Conservation (phyloP, 2,888 invertebrate genomes). For the Yponomeuta malinellus region DNA sequence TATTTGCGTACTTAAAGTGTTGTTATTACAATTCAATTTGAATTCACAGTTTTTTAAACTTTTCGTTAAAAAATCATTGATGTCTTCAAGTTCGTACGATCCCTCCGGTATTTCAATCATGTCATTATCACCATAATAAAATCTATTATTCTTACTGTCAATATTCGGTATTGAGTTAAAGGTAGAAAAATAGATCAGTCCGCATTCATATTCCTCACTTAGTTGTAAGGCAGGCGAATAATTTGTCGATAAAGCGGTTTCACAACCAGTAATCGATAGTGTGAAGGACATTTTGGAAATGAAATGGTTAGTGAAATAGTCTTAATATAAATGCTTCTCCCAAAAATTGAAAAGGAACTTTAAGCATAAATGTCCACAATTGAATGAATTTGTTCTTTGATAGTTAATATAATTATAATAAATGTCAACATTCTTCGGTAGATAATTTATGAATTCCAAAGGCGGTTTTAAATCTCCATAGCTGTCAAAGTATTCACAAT, state of each 20-base stretch:
- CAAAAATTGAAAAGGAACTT: slow-evolving; percentile 11
- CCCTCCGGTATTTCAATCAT: slow-evolving; percentile 30
- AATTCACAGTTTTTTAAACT: neutral
- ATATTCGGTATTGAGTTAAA: slow-evolving; percentile 33
- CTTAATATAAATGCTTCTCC: no score
- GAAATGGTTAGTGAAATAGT: neutral
- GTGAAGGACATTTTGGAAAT: slow-evolving; percentile 20
- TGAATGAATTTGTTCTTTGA: slow-evolving; percentile 11
- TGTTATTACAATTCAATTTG: no score
- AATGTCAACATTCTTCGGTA: slow-evolving; percentile 15
- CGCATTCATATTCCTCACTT: slow-evolving; percentile 23
- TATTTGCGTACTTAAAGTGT: slow-evolving; percentile 8
- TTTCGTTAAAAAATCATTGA: slow-evolving; percentile 17
- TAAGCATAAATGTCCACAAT: slow-evolving; percentile 17
- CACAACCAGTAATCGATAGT: slow-evolving; percentile 25
- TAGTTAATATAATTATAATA: slow-evolving; percentile 27
- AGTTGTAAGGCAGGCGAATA: slow-evolving; percentile 19
- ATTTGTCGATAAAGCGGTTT: slow-evolving; percentile 21
- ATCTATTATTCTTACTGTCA: slow-evolving; percentile 34
- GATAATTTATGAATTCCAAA: slow-evolving; percentile 28
- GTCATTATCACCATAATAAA: slow-evolving; percentile 28
- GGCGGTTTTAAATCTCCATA: slow-evolving; percentile 38
- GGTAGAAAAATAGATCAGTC: slow-evolving; percentile 22
- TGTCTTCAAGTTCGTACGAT: slow-evolving; percentile 34
- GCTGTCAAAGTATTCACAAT: slow-evolving; percentile 38